These are phyloP conservation scores for Zaprionus tsacasi DNA, from an alignment of 1,140 invertebrate genomes.

Conservation along the genomic window DNA sequence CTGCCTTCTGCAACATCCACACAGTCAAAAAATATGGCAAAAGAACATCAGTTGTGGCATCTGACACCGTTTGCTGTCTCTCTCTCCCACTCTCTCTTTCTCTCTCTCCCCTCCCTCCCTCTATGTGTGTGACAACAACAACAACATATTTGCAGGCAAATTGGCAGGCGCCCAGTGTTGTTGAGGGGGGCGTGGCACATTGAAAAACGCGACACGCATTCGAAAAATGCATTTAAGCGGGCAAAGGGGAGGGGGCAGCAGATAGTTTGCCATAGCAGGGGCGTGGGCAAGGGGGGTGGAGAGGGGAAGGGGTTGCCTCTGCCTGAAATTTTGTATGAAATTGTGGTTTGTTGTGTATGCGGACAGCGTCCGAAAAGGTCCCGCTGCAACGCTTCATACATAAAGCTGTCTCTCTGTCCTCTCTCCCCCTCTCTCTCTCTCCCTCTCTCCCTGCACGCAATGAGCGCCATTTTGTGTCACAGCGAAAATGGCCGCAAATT, in stretches of 20 bases:
- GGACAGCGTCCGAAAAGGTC: constrained; percentile 7
- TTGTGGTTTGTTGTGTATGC: constrained; percentile 66
- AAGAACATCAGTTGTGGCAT: constrained; percentile 46
- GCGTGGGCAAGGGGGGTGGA: background rate
- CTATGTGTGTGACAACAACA: constrained; percentile 47
- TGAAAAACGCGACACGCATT: constrained; percentile 71
- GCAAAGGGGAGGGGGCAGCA: background rate
- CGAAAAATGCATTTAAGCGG: constrained; percentile 71
- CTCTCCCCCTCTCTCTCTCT: background rate
- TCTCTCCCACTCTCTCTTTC: too few species aligned
- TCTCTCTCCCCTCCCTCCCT: too few species aligned
- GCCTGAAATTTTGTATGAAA: constrained; percentile 68
- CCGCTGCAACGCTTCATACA: background rate
- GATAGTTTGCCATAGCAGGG: background rate
- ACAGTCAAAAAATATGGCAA: constrained; percentile 41
- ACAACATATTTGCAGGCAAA: constrained; percentile 57
- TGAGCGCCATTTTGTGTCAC: constrained; percentile 64
- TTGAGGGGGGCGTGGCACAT: constrained; percentile 6
- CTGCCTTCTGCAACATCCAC: background rate
- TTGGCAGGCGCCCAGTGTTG: constrained; percentile 52
- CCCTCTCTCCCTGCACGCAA: background rate
- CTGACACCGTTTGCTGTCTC: constrained; percentile 21
- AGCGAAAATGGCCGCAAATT: constrained; percentile 56
- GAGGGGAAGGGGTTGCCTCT: background rate
- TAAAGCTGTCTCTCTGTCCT: background rate